A percentile compares a stretch with the other conserved stretches of the same genome.
These are phyloP conservation scores for Corydoras maculifer DNA, from an alignment of 2,113 vertebrate species.

Conservation along the genomic window DNA sequence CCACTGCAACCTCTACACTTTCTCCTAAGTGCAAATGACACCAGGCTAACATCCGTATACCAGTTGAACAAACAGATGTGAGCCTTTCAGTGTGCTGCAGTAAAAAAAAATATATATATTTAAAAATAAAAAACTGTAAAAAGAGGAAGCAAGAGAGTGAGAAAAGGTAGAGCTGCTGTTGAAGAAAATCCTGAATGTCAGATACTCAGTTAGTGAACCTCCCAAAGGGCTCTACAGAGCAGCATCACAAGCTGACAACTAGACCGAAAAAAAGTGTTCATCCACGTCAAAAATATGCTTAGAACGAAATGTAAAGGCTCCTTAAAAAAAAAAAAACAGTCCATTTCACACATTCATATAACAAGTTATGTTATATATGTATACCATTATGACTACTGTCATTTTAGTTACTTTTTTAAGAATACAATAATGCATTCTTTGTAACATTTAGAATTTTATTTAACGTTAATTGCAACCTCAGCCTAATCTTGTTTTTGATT, in stretches of 20 bases:
- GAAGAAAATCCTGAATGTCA: constrained; percentile 34
- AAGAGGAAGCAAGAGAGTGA: not conserved
- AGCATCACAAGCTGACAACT: constrained; percentile 29
- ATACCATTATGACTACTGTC: no score
- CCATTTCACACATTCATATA: no score
- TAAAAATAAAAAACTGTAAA: not conserved
- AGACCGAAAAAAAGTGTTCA: constrained; percentile 34
- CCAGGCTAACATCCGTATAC: constrained; percentile 18
- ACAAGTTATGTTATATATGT: no score
- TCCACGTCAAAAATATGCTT: constrained; percentile 25
- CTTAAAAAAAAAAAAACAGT: not conserved
- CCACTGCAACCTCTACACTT: not conserved
- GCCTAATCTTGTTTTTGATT: no score
- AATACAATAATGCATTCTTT: no score
- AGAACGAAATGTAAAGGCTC: constrained; percentile 18
- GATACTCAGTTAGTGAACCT: constrained; percentile 34
- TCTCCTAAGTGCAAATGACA: constrained; percentile 28
- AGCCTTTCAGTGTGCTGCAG: constrained; percentile 26
- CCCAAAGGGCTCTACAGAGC: constrained; percentile 28
- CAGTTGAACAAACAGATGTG: constrained; percentile 28
- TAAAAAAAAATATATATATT: not conserved
- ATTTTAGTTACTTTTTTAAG: no score
- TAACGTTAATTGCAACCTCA: no score
- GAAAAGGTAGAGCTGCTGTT: constrained; percentile 22
- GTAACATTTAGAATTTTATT: no score